phyloP scores from a whole-genome alignment of 1,140 invertebrate genomes.

The Philotrypesis tridentata region DNA sequence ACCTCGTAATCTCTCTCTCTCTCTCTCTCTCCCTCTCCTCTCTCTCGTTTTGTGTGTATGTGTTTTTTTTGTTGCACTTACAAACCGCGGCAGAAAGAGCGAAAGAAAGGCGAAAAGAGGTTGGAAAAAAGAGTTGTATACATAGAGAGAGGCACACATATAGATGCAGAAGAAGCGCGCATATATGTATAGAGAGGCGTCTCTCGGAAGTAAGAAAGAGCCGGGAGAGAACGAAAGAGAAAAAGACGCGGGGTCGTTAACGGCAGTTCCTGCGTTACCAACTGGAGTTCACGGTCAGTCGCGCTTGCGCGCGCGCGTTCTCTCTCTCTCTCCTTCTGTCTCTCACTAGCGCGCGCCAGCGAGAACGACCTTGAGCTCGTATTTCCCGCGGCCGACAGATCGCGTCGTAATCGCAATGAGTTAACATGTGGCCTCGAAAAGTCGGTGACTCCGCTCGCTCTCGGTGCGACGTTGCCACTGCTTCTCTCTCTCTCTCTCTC shows the following conservation, averaged over 20 bases:
- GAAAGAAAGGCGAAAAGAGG: not conserved
- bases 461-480: slow-evolving; percentile 66
- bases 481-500: slow-evolving; percentile 9
- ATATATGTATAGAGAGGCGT: not conserved
- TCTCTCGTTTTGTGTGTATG: not conserved
- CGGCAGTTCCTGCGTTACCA: slow-evolving; percentile 64
- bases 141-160: not conserved
- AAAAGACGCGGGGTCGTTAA: slow-evolving; percentile 29
- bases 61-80: too few species aligned
- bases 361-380: slow-evolving; percentile 70
- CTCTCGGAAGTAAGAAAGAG: not conserved
- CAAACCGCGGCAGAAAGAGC: not conserved
- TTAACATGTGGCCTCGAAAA: slow-evolving; percentile 72
- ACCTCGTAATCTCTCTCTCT: not conserved
- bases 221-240: slow-evolving; percentile 1
- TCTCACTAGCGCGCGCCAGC: not conserved
- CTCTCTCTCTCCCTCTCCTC: too few species aligned
- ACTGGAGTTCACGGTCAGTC: slow-evolving; percentile 60
- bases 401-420: slow-evolving; percentile 70
- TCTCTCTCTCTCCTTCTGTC: not conserved
- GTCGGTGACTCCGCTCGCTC: slow-evolving; percentile 68
- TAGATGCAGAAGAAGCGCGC: not conserved
- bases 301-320: not conserved
- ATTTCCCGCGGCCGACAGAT: slow-evolving; percentile 71
- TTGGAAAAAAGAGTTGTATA: not conserved